These are phyloP conservation scores for Caprella mutica DNA, from an alignment of 2,888 invertebrate genomes.

Conservation along the genomic window DNA sequence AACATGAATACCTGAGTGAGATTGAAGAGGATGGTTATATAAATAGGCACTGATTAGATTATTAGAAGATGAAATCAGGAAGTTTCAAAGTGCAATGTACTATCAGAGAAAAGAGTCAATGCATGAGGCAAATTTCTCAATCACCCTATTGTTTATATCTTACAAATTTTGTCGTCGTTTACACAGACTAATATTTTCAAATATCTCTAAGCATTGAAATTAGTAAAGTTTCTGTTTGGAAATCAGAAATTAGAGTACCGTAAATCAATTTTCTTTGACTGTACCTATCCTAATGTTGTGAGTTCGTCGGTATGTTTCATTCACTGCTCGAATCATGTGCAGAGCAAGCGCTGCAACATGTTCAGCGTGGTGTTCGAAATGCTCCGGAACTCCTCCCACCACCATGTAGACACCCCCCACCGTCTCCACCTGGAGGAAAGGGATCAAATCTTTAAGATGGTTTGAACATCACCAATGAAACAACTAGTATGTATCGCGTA, in stretches of 20 bases:
- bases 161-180: too few relatives aligned
- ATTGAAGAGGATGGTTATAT: neutral
- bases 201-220: too few relatives aligned
- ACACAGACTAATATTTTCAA: too few relatives aligned
- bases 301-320: neutral
- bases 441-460: too few relatives aligned
- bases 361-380: conserved; percentile 56
- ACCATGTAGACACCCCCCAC: conserved; percentile 88
- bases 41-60: neutral
- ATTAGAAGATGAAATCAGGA: neutral
- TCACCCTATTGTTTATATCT: too few relatives aligned
- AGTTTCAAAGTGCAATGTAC: too few relatives aligned
- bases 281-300: conserved; percentile 29
- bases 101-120: too few relatives aligned
- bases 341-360: conserved; percentile 67
- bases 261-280: neutral
- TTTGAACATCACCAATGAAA: neutral
- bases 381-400: conserved; percentile 76
- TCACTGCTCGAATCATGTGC: conserved; percentile 48
- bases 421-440: conserved; percentile 65
- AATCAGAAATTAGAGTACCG: neutral
- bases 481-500: neutral
- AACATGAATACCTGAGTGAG: conserved; percentile 24
- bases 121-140: too few relatives aligned
- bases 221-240: too few relatives aligned